These are phyloP conservation scores for Epinephelus cyanopodus DNA, from an alignment of 2,113 vertebrate genomes.

Conservation along the genomic window DNA sequence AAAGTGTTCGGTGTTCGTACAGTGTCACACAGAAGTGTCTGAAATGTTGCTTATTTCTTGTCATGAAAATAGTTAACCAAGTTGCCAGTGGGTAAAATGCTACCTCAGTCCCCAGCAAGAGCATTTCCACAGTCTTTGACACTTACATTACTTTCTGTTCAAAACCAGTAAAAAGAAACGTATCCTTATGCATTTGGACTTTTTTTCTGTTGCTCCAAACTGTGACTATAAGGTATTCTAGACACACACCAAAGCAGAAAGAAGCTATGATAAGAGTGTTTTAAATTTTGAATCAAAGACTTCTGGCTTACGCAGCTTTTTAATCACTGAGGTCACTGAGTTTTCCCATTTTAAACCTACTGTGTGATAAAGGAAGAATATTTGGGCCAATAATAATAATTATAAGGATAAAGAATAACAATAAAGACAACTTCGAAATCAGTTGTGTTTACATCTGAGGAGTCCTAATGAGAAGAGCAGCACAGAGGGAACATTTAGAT, in stretches of 20 bases:
- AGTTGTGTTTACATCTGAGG: slow-evolving; percentile 43
- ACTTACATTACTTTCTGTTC: too few relatives aligned
- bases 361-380: background rate
- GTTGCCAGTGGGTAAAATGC: too few relatives aligned
- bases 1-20: too few relatives aligned
- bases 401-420: background rate
- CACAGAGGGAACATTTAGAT: slow-evolving; percentile 36
- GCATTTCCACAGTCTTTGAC: too few relatives aligned
- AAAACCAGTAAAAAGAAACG: too few relatives aligned
- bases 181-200: too few relatives aligned
- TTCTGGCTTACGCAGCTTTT: background rate
- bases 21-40: too few relatives aligned
- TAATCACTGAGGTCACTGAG: background rate
- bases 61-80: too few relatives aligned
- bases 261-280: background rate
- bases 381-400: background rate
- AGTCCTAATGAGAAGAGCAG: slow-evolving; percentile 37
- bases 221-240: background rate
- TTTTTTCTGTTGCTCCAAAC: too few relatives aligned
- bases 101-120: too few relatives aligned
- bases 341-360: background rate
- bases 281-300: background rate
- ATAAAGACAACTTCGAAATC: slow-evolving; percentile 5
- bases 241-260: background rate
- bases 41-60: too few relatives aligned